Evolutionary conservation across 2,797 vertebrate species (phyloP), one percentile per base, ranked within the genome.

Genomic region (Loris lydekkerianus): DNA sequence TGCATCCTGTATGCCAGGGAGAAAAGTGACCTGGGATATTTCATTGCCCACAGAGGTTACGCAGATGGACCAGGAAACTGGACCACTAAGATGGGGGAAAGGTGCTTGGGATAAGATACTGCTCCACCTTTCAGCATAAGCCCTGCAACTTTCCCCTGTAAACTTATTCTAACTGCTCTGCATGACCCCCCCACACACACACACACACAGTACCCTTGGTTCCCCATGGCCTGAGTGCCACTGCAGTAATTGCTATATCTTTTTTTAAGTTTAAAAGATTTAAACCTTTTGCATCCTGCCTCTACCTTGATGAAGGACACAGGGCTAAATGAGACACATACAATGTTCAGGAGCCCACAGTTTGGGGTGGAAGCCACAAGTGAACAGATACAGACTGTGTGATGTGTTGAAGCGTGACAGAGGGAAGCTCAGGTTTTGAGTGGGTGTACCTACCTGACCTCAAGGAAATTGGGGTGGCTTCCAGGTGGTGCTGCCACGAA

Each of bases 1-100:
- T 20, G 7, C 29, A n/a, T 46, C 34, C 43, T 4, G 31, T 34
- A 25, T 9, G 8, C 18, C 63, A 49, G 18, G 31, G 40, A 86
- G 46, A 49, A 63, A 8, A 34, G 18, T 20, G n/a, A 40, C 21
- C 5, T 46, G 40, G n/a, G 40, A 18, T 15, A 1, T 3, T 69
- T 43, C 76, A 27, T 78, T 70, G 2, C 37, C 61, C 56, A 18
- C 21, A 72, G 78, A n/a, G 27, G 37, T 53, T 37, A 60, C 23
- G 13, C 49, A 75, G 37, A 37, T 29, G 20, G 49, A 65, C 17
- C 2, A 10, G 87, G 43, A 27, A 3, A 27, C 11, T 29, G 10
- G 18, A 13, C n/a, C 3, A 2, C 20, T 1, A 0, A 1, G 0
- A 13, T 8, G n/a, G 8, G 14, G 58, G 17, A 37, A 14, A 40